Base-by-base conservation (phyloP, 64 coral and sea anemone genomes). In the Actinia equina region DNA sequence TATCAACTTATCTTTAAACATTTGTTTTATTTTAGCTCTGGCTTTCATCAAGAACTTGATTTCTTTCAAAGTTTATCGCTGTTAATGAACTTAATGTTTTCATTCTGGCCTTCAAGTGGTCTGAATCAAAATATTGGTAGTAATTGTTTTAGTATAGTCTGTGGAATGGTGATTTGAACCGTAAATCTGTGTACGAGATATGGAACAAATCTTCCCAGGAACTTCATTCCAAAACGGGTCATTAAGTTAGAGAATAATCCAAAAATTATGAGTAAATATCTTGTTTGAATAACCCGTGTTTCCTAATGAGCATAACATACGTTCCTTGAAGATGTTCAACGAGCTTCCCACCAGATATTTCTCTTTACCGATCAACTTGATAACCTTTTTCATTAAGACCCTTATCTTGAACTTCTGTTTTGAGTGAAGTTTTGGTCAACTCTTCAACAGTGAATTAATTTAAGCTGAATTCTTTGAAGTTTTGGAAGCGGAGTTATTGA, bases 41-140 rank as follows among this genome's bases (percentile, higher is more conserved):
- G 25, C 69, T 81, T 52, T 81, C 78, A 81, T 81, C 78, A 51
- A 81, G 18, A 52, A 81, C 44, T 81, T 81, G 45, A 52, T 49
- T 49, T 81, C 78, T 81, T 81, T 81, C 45, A 81, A 52, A 81
- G 78, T 52, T 81, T 81, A 81, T 81, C 78, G 78, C 42, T 44
- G 14, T 52, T 52, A 81, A 44, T 81, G 43, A 81, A 17, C 78
- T 81, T 51, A 20, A 52, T 49, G 45, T 81, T 81, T 81, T 44
- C 43, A 37, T 52, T 44, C 16, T 81, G 78, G 43, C 78, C 14
- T 43, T 17, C 7, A 74, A 74, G 26, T 74, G 63, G 19, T 69
- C 8, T 20, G 22, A 69, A 69, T 10, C 18, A 69, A 27, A 20
- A 69, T 69, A 4, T 74, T 74, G 25, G 12, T 16, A 3, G 26